Evolutionary conservation across 92 coral and sea anemone species (phyloP), one percentile per base, ranked within the genome.

Genomic region (Montipora capitata): DNA sequence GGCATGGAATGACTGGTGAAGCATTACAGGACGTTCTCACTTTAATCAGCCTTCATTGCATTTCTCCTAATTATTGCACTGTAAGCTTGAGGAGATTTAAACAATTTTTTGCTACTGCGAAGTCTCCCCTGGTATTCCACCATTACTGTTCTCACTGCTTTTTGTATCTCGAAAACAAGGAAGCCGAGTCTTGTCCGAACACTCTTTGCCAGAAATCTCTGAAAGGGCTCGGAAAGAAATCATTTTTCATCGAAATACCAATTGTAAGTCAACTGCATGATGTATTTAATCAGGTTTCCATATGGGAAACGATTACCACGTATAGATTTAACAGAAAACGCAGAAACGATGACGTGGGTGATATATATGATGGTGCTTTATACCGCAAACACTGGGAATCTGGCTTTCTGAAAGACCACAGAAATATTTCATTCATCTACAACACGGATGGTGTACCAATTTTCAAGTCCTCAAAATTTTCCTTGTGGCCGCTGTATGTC

Each of bases 401-500:
- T 20, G 27, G 27, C 27, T 20, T 20, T 20, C 27, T 20, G 27
- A 20, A 20, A 20, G 27, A 20, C 27, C 27, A 20, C 27, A 20
- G 27, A 20, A 20, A 20, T 20, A 20, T 20, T 20, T 20, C 27
- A 20, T 20, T 20, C 27, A 20, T 20, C 27, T 20, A 20, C 27
- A 20, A 20, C 27, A 20, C 27, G 27, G 27, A 59, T 38, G 88
- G 88, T 51, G 27, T 82, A 18, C 79, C 82, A 35, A 54, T 18
- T 42, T 79, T 82, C 77, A 59, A 70, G 1, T 57, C 64, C 13
- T 88, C 84, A 63, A 92, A 92, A 64, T 45, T 78, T 14, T 83
- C 91, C 11, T 84, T 92, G n/a, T 92, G 95, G 95, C 93, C 95
- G 1, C 57, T 80, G 27, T 92, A 71, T 54, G 83, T 92, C 11